These are phyloP conservation scores for Colletes collaris DNA, from an alignment of 2,888 invertebrate genomes.

Conservation along the genomic window DNA sequence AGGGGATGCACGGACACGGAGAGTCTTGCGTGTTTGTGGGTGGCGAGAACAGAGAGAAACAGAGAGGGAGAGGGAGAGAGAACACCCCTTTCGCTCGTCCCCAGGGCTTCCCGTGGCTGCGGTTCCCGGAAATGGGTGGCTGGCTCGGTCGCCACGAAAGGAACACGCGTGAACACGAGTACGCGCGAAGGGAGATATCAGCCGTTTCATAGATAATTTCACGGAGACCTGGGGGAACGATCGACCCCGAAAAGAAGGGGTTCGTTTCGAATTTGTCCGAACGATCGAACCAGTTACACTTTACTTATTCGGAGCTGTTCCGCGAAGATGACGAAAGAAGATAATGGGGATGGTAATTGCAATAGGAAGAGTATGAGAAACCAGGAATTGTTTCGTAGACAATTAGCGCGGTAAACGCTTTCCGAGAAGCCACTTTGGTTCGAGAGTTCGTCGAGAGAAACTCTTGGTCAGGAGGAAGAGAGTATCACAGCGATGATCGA, in stretches of 20 bases:
- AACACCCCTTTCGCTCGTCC: slow-evolving; percentile 54
- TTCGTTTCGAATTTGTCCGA: background rate
- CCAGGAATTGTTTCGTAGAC: too few species aligned
- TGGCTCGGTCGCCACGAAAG: slow-evolving; percentile 61
- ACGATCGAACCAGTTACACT: too few species aligned
- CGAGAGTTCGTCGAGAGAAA: too few species aligned
- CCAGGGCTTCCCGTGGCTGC: slow-evolving; percentile 60
- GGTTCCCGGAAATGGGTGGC: slow-evolving; percentile 77
- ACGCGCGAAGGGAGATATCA: slow-evolving; percentile 46
- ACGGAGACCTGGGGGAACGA: slow-evolving; percentile 1
- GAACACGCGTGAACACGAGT: slow-evolving; percentile 51
- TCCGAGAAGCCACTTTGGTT: too few species aligned
- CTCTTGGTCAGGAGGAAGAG: too few species aligned
- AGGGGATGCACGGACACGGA: slow-evolving; percentile 39
- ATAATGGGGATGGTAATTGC: too few species aligned
- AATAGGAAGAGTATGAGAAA: too few species aligned
- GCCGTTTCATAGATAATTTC: slow-evolving; percentile 39
- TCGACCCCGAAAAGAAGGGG: background rate
- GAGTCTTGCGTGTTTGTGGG: slow-evolving; percentile 37
- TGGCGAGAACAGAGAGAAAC: slow-evolving; percentile 25
- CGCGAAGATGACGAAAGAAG: too few species aligned
- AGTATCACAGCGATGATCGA: too few species aligned
- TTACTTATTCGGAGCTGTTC: too few species aligned
- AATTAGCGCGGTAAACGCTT: too few species aligned
- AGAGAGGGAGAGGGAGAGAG: slow-evolving; percentile 23